phyloP scores from a whole-genome alignment of 2,113 vertebrate genomes.

The Pteropus alecto region DNA sequence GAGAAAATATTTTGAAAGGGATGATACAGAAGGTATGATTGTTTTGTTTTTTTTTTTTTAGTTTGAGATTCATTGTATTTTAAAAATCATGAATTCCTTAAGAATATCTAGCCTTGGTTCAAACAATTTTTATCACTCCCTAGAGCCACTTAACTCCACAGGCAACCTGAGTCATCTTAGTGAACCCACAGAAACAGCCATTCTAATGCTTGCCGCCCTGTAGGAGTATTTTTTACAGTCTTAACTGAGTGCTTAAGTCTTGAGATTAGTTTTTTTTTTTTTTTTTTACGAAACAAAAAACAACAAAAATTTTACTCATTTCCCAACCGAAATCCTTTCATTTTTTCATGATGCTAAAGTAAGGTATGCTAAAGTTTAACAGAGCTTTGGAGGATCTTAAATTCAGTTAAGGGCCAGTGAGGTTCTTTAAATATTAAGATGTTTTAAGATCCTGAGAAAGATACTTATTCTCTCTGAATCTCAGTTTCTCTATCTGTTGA shows the following conservation, averaged over 20 bases:
- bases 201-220: background rate
- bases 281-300: background rate
- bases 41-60: background rate
- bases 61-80: background rate
- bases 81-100: background rate
- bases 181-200: background rate
- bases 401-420: background rate
- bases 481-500: background rate
- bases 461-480: background rate
- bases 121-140: background rate
- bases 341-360: background rate
- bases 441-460: background rate
- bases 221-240: constrained; percentile 5
- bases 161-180: background rate
- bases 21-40: background rate
- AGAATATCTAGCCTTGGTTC: background rate
- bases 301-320: background rate
- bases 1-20: background rate
- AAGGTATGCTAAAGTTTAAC: background rate
- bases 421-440: background rate
- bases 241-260: background rate
- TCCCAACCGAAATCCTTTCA: background rate
- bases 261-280: background rate
- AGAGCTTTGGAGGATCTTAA: background rate
- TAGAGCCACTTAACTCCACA: background rate